A percentile compares a stretch with the other conserved stretches of the same genome.
phyloP scores from a whole-genome alignment of 2,113 vertebrate genomes.

The Grammomys dolichurus region DNA sequence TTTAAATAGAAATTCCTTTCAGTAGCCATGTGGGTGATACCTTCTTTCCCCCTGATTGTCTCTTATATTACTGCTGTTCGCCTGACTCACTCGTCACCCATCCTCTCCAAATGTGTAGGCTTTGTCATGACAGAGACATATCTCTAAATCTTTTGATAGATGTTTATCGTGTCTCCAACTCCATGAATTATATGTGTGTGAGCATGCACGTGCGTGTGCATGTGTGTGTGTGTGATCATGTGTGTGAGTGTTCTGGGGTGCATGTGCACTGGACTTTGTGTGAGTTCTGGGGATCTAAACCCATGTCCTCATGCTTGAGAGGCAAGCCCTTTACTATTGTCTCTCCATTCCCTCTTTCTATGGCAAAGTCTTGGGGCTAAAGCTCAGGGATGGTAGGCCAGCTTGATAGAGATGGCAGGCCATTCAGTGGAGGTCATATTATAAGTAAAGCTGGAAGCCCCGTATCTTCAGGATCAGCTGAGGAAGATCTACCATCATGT shows the following conservation, averaged over 20 bases:
- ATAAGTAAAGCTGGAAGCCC: neutral
- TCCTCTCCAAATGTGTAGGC: conserved; percentile 53
- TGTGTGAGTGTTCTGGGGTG: neutral
- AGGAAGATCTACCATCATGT: neutral
- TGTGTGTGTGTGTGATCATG: neutral
- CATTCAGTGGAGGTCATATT: neutral
- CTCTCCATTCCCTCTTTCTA: neutral
- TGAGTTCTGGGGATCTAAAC: neutral
- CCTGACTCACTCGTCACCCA: conserved; percentile 37
- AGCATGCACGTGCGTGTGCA: neutral
- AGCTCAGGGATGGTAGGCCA: neutral
- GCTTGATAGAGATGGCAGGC: neutral
- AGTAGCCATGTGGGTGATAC: neutral
- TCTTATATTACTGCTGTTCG: conserved; percentile 53
- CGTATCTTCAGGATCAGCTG: neutral
- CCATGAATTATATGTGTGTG: too few species aligned
- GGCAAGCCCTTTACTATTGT: too few species aligned
- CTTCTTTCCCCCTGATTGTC: conserved; percentile 41
- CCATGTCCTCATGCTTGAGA: neutral
- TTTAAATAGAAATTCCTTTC: conserved; percentile 43
- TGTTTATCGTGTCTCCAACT: neutral
- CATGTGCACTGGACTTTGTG: neutral
- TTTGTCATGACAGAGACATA: conserved; percentile 23
- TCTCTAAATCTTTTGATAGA: conserved; percentile 31
- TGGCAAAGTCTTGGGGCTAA: neutral